These are phyloP conservation scores for Drosophila mercatorum DNA, from an alignment of 2,888 invertebrate species.

Conservation along the genomic window DNA sequence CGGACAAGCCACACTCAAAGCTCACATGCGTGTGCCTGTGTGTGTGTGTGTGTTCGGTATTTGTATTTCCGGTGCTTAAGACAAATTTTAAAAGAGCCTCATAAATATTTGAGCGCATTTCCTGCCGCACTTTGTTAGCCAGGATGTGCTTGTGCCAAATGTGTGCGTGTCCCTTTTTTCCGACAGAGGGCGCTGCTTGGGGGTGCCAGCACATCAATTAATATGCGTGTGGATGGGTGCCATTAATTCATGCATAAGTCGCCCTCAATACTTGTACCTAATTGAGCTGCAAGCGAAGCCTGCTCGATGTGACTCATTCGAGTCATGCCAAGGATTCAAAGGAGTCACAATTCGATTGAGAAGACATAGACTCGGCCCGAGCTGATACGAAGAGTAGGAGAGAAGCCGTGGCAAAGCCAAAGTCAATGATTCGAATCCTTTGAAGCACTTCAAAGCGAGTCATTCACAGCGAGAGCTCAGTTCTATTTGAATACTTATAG, in stretches of 20 bases:
- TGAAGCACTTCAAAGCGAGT: too few species aligned
- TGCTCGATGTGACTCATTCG: neutral
- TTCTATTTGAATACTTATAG: too few species aligned
- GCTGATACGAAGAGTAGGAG: neutral
- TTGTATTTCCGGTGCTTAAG: constrained; percentile 80
- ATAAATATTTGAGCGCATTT: constrained; percentile 72
- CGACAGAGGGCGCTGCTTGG: neutral
- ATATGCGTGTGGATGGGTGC: constrained; percentile 37
- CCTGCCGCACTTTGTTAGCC: constrained; percentile 66
- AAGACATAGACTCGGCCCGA: too few species aligned
- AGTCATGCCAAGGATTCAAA: neutral
- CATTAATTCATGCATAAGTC: constrained; percentile 65
- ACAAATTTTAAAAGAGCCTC: constrained; percentile 77
- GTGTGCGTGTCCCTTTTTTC: constrained; percentile 31
- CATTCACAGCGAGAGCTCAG: too few species aligned
- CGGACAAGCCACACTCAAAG: constrained; percentile 13
- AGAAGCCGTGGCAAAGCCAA: neutral
- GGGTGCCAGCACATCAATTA: constrained; percentile 54
- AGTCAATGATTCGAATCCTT: neutral
- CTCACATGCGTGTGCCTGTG: constrained; percentile 1
- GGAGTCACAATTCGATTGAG: neutral
- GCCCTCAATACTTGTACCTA: constrained; percentile 40
- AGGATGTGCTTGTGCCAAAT: constrained; percentile 35
- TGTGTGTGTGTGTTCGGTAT: constrained; percentile 33
- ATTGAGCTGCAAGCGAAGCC: constrained; percentile 44